Conservation (phyloP, 1,140 invertebrate genomes). For the Drosophila tropicalis region DNA sequence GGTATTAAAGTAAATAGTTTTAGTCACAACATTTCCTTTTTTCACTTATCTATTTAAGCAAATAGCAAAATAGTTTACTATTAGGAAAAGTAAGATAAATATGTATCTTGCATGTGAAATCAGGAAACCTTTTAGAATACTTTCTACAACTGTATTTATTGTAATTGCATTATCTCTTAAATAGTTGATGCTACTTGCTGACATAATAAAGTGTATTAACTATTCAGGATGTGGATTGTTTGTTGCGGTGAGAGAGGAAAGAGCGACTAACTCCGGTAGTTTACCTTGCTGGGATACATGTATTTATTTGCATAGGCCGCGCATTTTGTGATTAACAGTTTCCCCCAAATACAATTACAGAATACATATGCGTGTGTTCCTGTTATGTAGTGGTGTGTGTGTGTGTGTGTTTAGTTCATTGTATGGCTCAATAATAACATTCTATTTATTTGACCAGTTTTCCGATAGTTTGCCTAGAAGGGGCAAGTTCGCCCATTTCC, state of each 20-base stretch:
- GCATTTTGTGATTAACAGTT: constrained; percentile 73
- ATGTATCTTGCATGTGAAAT: no score
- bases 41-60: no score
- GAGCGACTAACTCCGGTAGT: constrained; percentile 30
- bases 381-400: constrained; percentile 14
- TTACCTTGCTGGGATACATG: constrained; percentile 46
- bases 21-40: no score
- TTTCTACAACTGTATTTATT: background rate
- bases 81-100: no score
- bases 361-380: constrained; percentile 22
- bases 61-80: no score
- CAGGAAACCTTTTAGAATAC: no score
- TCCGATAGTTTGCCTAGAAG: constrained; percentile 52
- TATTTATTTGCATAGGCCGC: constrained; percentile 71
- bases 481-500: constrained; percentile 41
- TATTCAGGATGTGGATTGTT: constrained; percentile 23
- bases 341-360: constrained; percentile 66
- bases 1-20: no score
- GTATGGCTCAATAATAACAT: constrained; percentile 76
- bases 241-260: background rate
- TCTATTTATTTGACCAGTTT: constrained; percentile 73
- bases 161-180: background rate
- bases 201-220: constrained; percentile 20
- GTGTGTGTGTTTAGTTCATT: constrained; percentile 44
- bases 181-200: background rate